Base-by-base conservation (phyloP, 2,888 invertebrate species). In the Eupithecia subfuscata region DNA sequence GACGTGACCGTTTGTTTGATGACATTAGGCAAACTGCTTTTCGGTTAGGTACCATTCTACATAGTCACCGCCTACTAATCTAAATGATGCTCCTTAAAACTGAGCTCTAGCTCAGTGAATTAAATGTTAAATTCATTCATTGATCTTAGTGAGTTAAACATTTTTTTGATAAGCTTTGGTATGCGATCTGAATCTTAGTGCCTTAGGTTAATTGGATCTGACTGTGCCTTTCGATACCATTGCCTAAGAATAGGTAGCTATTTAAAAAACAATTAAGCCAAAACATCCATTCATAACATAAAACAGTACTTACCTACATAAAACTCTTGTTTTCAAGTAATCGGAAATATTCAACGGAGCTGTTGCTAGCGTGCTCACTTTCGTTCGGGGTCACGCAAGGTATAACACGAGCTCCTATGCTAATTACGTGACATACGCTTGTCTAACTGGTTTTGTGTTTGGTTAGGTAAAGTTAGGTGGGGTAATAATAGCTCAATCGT, bases 311-410 rank as follows among this genome's bases (percentile, higher is more conserved):
- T 40, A 67, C 64, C 16, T 34, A 67, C 2, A 40, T 43, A 22
- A 43, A 22, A 68, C 65, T 48, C 52, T 18, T 72, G 48, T 48
- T 72, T 72, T 65, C 64, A 34, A 72, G 25, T 64, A 22, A 67
- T 52, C 71, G 72, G 68, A 73, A 68, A 68, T 68, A 68, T 68
- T 67, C 14, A 5, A 43, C 43, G 11, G 65, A 67, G 65, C 37
- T n/a, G 40, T 40, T 67, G 43, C 67, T 68, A 56, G 68, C 67
- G 72, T 60, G 72, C 22, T 56, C 43, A 73, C 73, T 73, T 73
- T 73, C 73, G 69, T 60, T 25, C 7, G 71, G 72, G 72, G 52
- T 67, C 72, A 72, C 72, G 72, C 72, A 71, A 71, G 71, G 71
- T n/a, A 45, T 30, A 30, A n/a, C 71, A 64, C 64, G 71, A 71